These are phyloP conservation scores for Nasonia vitripennis DNA, from an alignment of 1,140 invertebrate genomes.

Conservation along the genomic window DNA sequence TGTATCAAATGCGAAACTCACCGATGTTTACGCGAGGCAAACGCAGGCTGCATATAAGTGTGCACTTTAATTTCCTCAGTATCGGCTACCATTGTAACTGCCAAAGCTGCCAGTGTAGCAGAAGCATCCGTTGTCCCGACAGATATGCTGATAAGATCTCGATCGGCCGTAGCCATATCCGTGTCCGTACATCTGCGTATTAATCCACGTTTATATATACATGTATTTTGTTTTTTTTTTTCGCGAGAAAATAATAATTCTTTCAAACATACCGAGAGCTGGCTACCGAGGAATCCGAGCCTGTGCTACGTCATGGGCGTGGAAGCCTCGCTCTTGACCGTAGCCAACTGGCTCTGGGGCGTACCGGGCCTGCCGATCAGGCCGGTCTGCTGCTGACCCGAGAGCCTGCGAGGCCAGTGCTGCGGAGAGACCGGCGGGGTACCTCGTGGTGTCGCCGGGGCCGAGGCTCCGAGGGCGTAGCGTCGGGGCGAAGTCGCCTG, in stretches of 20 bases:
- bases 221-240: too few species aligned
- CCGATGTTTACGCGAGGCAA: too few species aligned
- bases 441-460: constrained; percentile 75
- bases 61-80: neutral
- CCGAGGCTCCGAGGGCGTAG: constrained; percentile 69
- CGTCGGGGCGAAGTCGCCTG: constrained; percentile 73
- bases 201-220: too few species aligned
- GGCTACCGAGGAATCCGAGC: constrained; percentile 24
- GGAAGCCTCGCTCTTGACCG: constrained; percentile 34
- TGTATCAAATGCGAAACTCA: neutral
- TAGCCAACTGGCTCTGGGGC: constrained; percentile 36
- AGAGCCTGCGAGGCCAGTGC: constrained; percentile 69
- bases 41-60: too few species aligned
- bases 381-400: constrained; percentile 57
- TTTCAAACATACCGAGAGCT: neutral
- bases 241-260: too few species aligned
- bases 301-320: constrained; percentile 52
- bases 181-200: constrained; percentile 8
- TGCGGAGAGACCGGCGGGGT: constrained; percentile 77
- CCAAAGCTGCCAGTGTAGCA: constrained; percentile 42
- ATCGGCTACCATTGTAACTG: constrained; percentile 39
- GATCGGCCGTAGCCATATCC: constrained; percentile 44
- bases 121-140: constrained; percentile 36
- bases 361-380: constrained; percentile 36
- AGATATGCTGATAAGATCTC: constrained; percentile 50